phyloP scores from a whole-genome alignment of 2,797 vertebrate species.

The Prionace glauca region DNA sequence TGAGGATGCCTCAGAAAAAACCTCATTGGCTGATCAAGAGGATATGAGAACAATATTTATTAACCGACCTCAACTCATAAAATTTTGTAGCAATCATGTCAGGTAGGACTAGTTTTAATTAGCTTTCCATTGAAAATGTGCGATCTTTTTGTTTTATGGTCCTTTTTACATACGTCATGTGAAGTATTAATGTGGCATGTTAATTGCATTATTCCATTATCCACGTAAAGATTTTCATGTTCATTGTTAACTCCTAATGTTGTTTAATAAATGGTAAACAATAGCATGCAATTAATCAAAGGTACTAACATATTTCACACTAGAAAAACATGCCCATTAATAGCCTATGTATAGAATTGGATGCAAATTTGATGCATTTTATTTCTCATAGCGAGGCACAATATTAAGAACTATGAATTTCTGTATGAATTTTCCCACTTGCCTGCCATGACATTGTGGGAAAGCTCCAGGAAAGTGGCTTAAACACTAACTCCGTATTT shows the following conservation, averaged over 20 bases:
- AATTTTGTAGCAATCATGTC: slow-evolving; percentile 94
- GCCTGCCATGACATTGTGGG: neutral
- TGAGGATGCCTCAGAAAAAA: slow-evolving; percentile 84
- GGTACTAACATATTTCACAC: neutral
- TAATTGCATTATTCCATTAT: neutral
- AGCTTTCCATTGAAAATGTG: neutral
- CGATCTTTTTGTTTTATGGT: neutral
- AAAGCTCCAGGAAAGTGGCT: neutral
- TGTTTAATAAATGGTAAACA: neutral
- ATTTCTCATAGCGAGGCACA: neutral
- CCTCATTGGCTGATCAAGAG: slow-evolving; percentile 88
- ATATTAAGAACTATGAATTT: neutral
- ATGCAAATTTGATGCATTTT: neutral
- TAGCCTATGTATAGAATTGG: too few species aligned
- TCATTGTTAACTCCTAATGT: neutral
- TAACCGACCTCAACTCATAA: slow-evolving; percentile 87
- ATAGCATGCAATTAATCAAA: neutral
- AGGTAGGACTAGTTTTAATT: slow-evolving; percentile 59
- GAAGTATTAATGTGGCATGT: neutral
- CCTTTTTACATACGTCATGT: neutral
- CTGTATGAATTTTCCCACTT: neutral
- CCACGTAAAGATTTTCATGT: neutral
- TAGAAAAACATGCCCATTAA: neutral
- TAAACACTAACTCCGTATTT: neutral
- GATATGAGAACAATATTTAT: slow-evolving; percentile 87